phyloP scores from a whole-genome alignment of 2,113 vertebrate species.

The Perognathus longimembris region DNA sequence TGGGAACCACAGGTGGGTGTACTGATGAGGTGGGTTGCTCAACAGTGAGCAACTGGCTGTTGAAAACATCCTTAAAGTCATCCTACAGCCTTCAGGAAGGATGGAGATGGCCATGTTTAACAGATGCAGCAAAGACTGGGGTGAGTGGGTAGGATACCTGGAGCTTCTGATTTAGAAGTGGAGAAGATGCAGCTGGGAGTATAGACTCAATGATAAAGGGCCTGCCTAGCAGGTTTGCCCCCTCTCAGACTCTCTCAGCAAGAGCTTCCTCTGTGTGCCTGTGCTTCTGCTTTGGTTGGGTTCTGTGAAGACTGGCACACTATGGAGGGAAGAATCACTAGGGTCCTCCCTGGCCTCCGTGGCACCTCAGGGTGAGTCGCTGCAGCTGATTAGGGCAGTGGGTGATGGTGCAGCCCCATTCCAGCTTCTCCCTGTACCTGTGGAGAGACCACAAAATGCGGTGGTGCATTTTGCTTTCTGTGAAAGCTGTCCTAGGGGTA shows the following conservation, averaged over 20 bases:
- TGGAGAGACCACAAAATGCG: not conserved
- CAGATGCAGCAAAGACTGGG: not conserved
- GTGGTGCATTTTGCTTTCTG: not conserved
- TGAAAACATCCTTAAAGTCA: not conserved
- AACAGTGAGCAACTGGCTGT: not conserved
- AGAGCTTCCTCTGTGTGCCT: not conserved
- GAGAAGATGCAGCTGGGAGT: not conserved
- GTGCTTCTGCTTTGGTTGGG: not conserved
- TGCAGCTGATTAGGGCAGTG: accelerated
- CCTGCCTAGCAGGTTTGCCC: not conserved
- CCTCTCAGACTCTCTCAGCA: not conserved
- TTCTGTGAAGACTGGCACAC: accelerated
- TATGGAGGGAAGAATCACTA: not conserved
- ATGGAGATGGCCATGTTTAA: not conserved
- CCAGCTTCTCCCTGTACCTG: not conserved
- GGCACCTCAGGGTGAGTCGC: accelerated
- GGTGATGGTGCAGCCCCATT: accelerated
- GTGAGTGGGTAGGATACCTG: not conserved
- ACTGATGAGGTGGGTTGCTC: not conserved
- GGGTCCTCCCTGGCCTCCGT: accelerated
- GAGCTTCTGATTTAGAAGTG: not conserved
- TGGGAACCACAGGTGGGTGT: too few relatives aligned
- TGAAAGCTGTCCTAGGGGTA: conserved; percentile 72
- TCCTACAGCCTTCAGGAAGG: not conserved
- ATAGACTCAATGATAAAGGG: not conserved